Evolutionary conservation across 2,113 vertebrate genomes (phyloP), one percentile per base, ranked within the genome.

Genomic region (Ciconia maguari): DNA sequence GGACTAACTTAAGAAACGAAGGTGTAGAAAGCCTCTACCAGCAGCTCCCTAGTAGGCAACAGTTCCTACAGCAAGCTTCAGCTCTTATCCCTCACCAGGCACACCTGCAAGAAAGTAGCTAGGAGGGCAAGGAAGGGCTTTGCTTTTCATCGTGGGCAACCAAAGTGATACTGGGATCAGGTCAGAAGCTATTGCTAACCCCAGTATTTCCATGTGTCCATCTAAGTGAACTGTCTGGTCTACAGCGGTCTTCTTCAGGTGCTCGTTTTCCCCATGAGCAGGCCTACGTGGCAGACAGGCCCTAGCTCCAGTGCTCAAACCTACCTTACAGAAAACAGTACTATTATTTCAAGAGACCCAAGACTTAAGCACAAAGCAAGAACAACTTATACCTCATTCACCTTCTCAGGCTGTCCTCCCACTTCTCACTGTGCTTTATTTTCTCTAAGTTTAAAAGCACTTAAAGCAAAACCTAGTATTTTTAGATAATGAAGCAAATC

Each of bases 121-220:
- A 74, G 8, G 26, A 48, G 54, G 10, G 32, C 20, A 26, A 54
- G 49, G 27, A 32, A 38, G 14, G 58, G 70, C 60, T 64, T 38
- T 3, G 24, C 32, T 44, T 54, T 30, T 46, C 38, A 54, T 18
- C 9, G 4, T 4, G 8, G 27, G 27, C 70, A 64, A 64, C 38
- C 10, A 1, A 46, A 34, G 17, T 1, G 7, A 32, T 8, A 75
- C 5, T 1, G 5, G 18, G 21, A 41, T 41, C 44, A 9, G 30
- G 26, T 60, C 44, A 68, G 17, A 65, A 76, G 61, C n/a, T 32
- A 34, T 24, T 14, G 26, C 18, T 57, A 41, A 57, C 11, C 29
- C 18, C 42, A 29, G 18, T 34, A 12, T 24, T 46, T 75, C 49
- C 22, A 4, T 5, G 9, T 12, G 24, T 66, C 42, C 44, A 22